These are phyloP conservation scores for Anas platyrhynchos DNA, from an alignment of 2,113 vertebrate genomes.

Conservation along the genomic window DNA sequence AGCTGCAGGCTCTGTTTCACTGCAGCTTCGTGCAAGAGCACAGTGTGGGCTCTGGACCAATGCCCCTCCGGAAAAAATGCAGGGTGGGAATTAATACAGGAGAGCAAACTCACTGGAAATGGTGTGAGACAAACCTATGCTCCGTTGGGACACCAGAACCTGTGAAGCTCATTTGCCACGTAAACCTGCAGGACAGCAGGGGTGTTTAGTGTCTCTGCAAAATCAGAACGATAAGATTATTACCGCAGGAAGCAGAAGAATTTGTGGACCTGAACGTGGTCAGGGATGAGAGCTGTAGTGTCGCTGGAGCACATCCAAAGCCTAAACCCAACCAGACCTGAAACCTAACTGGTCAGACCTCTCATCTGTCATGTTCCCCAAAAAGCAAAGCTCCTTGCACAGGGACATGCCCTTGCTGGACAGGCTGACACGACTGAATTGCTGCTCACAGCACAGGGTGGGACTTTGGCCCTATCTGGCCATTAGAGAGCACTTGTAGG, in stretches of 20 bases:
- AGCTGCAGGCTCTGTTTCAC: not conserved
- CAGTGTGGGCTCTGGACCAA: not conserved
- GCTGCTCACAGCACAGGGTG: not conserved
- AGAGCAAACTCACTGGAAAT: not conserved
- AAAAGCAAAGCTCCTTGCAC: not conserved
- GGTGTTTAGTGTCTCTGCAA: not conserved
- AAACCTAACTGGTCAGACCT: not conserved
- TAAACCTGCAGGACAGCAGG: not conserved
- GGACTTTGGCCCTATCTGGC: not conserved
- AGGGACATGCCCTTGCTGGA: accelerated
- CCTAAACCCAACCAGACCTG: no score
- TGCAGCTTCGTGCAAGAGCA: not conserved
- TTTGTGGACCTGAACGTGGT: no score
- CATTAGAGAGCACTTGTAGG: not conserved
- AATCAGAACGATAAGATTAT: not conserved
- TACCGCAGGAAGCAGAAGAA: not conserved
- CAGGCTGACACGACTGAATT: no score
- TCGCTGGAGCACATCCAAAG: not conserved
- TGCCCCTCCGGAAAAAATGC: not conserved
- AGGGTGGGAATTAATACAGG: not conserved
- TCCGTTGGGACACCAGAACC: not conserved
- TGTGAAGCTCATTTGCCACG: not conserved
- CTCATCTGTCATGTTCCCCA: not conserved
- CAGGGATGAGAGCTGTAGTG: not conserved
- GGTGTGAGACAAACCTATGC: accelerated